phyloP scores from a whole-genome alignment of 2,113 vertebrate genomes.

The Ammodytes marinus region DNA sequence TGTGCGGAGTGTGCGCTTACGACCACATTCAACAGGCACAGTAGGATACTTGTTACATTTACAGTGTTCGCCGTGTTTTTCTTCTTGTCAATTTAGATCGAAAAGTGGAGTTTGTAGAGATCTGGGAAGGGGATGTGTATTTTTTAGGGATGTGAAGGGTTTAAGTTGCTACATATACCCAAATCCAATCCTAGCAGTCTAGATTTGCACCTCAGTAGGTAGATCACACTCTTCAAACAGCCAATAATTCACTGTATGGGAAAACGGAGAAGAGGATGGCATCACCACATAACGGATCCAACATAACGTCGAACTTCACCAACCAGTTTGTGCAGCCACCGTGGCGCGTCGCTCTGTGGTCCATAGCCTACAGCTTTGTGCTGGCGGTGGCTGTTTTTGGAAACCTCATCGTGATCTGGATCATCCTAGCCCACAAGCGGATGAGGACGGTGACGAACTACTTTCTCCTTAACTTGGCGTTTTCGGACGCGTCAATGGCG shows the following conservation, averaged over 20 bases:
- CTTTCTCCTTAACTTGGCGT: slow-evolving; percentile 95
- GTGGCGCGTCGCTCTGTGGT: slow-evolving; percentile 96
- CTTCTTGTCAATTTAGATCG: neutral
- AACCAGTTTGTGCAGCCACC: slow-evolving; percentile 94
- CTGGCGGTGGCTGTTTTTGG: slow-evolving; percentile 95
- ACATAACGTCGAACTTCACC: slow-evolving; percentile 84
- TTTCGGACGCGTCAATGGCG: slow-evolving; percentile 96
- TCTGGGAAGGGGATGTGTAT: neutral
- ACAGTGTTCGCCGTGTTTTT: neutral
- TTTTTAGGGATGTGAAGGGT: neutral
- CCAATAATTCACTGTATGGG: neutral
- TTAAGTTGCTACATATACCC: slow-evolving; percentile 19
- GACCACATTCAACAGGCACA: slow-evolving; percentile 69
- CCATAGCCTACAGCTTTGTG: slow-evolving; percentile 91
- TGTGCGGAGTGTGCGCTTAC: slow-evolving; percentile 42
- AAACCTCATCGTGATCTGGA: slow-evolving; percentile 97
- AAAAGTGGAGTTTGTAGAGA: neutral
- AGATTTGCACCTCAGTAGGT: slow-evolving; percentile 7
- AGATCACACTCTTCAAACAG: slow-evolving; percentile 6
- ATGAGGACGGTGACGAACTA: slow-evolving; percentile 98
- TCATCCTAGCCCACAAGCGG: slow-evolving; percentile 96
- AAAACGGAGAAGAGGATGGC: slow-evolving; percentile 73
- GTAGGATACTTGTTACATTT: slow-evolving; percentile 15
- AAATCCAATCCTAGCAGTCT: neutral
- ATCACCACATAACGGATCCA: slow-evolving; percentile 77